Conservation (phyloP, 2,888 invertebrate species). For the Drosophila conformis region DNA sequence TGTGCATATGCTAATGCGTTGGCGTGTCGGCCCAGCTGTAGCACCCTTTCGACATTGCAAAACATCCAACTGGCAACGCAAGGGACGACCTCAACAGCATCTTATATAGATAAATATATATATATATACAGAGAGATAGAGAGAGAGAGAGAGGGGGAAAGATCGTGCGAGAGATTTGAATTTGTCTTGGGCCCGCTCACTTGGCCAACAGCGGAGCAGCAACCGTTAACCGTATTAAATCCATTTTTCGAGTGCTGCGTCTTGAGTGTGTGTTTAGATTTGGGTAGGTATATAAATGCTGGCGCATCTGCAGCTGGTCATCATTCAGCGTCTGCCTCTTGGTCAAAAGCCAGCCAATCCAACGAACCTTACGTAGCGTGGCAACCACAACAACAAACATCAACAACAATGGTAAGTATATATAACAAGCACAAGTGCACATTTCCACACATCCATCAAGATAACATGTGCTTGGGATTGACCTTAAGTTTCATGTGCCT, state of each 20-base stretch:
- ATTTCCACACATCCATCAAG: constrained; percentile 37
- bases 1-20: constrained; percentile 59
- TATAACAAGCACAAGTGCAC: constrained; percentile 6
- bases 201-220: constrained; percentile 20
- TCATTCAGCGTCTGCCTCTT: constrained; percentile 70
- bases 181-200: constrained; percentile 20
- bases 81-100: constrained; percentile 41
- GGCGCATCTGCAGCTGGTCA: constrained; percentile 68
- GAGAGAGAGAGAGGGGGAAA: background rate
- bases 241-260: constrained; percentile 15
- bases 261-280: constrained; percentile 12
- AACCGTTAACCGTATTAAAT: constrained; percentile 30
- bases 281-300: constrained; percentile 70
- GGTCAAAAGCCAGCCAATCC: constrained; percentile 58
- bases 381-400: constrained; percentile 57
- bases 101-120: constrained; percentile 1
- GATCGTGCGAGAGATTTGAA: constrained; percentile 35
- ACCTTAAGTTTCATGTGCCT: constrained; percentile 49
- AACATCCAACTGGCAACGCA: constrained; percentile 52
- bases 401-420: constrained; percentile 71
- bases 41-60: constrained; percentile 74
- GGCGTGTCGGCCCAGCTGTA: constrained; percentile 48
- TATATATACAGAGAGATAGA: background rate
- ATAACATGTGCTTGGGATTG: constrained; percentile 27
- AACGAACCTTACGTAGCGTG: constrained; percentile 58